These are phyloP conservation scores for Beroe ovata DNA, from an alignment of 37 sponge, comb jelly and placozoan species.

Conservation along the genomic window DNA sequence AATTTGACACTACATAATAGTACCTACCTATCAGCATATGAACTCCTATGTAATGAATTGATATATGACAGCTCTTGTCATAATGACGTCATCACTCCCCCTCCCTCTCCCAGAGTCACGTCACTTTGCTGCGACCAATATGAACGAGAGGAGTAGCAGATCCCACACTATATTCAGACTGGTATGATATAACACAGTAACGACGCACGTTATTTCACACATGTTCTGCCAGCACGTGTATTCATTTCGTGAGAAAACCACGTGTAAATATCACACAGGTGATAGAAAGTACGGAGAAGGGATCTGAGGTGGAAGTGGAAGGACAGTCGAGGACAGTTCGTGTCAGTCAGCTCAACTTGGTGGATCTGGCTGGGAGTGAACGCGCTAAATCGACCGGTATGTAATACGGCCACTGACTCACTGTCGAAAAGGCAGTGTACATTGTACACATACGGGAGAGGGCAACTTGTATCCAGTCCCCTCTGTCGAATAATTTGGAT, in stretches of 20 bases:
- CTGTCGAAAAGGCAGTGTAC: too few species aligned
- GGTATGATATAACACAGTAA: slow-evolving; percentile 14
- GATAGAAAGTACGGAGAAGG: slow-evolving; percentile 75
- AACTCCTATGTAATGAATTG: too few species aligned
- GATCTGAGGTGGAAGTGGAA: slow-evolving; percentile 14
- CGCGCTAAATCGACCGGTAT: slow-evolving; percentile 71
- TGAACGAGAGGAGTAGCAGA: slow-evolving; percentile 87
- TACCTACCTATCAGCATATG: too few species aligned
- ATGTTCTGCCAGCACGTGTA: too few species aligned
- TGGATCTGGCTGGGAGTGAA: slow-evolving; percentile 96
- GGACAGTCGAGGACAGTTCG: slow-evolving; percentile 27
- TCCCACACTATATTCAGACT: slow-evolving; percentile 88
- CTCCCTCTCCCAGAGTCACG: slow-evolving; percentile 71
- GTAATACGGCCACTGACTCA: too few species aligned
- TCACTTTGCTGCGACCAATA: slow-evolving; percentile 76
- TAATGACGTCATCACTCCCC: too few species aligned
- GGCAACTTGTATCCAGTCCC: not conserved
- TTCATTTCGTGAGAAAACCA: too few species aligned
- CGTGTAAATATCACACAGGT: too few species aligned
- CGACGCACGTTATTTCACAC: too few species aligned
- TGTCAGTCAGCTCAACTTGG: slow-evolving; percentile 76
- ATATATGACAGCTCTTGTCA: too few species aligned
- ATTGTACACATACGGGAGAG: too few species aligned
- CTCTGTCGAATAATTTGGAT: not conserved
- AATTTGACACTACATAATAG: too few species aligned